Evolutionary conservation across 2,888 invertebrate species (phyloP).

Genomic region (Drosophila bunnanda): DNA sequence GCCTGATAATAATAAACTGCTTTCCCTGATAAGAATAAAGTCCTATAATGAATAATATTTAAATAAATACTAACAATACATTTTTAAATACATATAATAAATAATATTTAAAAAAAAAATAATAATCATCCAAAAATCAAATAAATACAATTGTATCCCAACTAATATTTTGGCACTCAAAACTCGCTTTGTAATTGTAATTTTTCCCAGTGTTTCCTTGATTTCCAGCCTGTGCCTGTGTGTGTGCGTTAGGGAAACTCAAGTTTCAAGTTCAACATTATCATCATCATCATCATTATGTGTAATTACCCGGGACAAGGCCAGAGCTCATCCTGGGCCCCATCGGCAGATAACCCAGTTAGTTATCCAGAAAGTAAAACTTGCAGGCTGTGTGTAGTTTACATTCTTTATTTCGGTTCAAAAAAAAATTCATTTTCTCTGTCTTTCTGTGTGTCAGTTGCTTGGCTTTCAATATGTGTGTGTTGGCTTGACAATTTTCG

Average conservation of each 20-base stretch:
- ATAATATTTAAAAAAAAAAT: not conserved
- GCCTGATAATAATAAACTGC: too few relatives aligned
- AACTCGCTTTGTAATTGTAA: not conserved
- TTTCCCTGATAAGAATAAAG: not conserved
- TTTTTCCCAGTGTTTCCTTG: not conserved
- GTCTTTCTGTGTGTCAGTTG: conserved; percentile 25
- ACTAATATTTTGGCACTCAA: not conserved
- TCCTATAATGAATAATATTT: not conserved
- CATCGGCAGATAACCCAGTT: not conserved
- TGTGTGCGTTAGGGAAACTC: conserved; percentile 11
- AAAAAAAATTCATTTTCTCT: conserved; percentile 66
- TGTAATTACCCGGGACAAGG: conserved; percentile 21
- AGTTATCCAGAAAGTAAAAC: not conserved
- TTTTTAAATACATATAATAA: too few relatives aligned
- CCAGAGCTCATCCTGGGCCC: not conserved
- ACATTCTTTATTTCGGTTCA: conserved; percentile 78
- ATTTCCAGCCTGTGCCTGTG: not conserved
- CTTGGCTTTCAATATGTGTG: conserved; percentile 8
- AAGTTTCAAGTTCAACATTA: conserved; percentile 61
- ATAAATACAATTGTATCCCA: not conserved
- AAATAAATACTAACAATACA: too few relatives aligned
- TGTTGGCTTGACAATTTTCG: conserved; percentile 42
- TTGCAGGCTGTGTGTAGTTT: conserved; percentile 56
- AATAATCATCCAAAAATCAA: not conserved
- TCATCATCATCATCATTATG: conserved; percentile 32